Evolutionary conservation across 1,140 invertebrate genomes (phyloP).

Genomic region (Penaeus japonicus): DNA sequence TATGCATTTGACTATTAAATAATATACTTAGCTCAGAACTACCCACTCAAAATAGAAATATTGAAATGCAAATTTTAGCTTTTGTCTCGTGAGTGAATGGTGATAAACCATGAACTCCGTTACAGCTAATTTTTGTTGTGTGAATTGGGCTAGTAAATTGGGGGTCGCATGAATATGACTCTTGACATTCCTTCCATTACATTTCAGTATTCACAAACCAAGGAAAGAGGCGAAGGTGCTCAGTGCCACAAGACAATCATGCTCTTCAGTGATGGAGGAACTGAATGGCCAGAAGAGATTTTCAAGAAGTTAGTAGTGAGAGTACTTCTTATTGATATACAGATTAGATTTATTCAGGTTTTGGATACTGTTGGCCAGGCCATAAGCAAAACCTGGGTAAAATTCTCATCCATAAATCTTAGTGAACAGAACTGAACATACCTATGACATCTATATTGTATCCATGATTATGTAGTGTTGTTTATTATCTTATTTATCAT

Average conservation of each 20-base stretch:
- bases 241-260: conserved; percentile 73
- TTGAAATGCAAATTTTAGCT: neutral
- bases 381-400: neutral
- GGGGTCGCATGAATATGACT: neutral
- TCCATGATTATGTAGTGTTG: neutral
- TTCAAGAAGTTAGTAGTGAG: conserved; percentile 64
- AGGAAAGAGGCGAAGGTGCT: conserved; percentile 57
- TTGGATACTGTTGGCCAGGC: neutral
- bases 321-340: neutral
- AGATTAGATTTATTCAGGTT: neutral
- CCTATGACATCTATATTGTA: neutral
- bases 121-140: too few relatives aligned
- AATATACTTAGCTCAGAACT: too few relatives aligned
- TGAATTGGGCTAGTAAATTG: neutral
- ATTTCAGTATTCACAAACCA: conserved; percentile 20
- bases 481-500: neutral
- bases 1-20: too few relatives aligned
- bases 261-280: conserved; percentile 73
- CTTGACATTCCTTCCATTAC: neutral
- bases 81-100: neutral
- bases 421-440: neutral
- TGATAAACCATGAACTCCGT: too few relatives aligned
- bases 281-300: conserved; percentile 69
- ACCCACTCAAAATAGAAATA: neutral
- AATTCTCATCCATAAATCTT: neutral